Evolutionary conservation across 2,888 invertebrate species (phyloP).

Genomic region (Sialis fuliginosa): DNA sequence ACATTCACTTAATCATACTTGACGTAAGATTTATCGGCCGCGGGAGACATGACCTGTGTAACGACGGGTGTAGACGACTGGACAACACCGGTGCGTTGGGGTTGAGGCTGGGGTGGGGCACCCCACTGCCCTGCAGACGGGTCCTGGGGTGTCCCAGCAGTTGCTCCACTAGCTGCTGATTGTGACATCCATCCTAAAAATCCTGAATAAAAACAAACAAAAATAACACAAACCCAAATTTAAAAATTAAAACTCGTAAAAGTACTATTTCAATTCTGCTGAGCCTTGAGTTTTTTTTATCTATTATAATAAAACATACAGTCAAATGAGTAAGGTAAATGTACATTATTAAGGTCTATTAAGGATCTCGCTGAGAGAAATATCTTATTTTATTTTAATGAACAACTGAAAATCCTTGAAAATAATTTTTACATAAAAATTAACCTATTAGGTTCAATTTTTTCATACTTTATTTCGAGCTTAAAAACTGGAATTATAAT

Average conservation of each 20-base stretch:
- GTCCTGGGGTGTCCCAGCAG: not conserved
- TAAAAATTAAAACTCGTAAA: not conserved
- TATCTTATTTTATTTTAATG: too few species aligned
- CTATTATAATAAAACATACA: too few species aligned
- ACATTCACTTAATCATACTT: not conserved
- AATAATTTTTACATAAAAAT: too few species aligned
- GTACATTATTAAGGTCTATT: too few species aligned
- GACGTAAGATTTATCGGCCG: not conserved
- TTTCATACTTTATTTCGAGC: too few species aligned
- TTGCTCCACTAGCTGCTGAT: not conserved
- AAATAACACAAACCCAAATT: not conserved
- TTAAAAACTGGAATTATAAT: too few species aligned
- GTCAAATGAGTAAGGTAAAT: too few species aligned
- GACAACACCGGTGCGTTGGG: not conserved
- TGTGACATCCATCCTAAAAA: conserved; percentile 5
- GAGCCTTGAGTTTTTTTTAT: not conserved
- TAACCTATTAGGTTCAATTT: too few species aligned
- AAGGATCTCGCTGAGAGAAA: too few species aligned
- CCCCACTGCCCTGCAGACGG: not conserved
- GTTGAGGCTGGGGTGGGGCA: conserved; percentile 1
- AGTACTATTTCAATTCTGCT: too few species aligned
- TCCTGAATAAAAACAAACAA: not conserved
- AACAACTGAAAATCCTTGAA: too few species aligned
- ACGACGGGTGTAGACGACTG: not conserved
- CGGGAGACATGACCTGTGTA: too few species aligned